Evolutionary conservation across 1,140 invertebrate species (phyloP), one percentile per base, ranked within the genome.

Genomic region (Pseudomyrmex sp.): DNA sequence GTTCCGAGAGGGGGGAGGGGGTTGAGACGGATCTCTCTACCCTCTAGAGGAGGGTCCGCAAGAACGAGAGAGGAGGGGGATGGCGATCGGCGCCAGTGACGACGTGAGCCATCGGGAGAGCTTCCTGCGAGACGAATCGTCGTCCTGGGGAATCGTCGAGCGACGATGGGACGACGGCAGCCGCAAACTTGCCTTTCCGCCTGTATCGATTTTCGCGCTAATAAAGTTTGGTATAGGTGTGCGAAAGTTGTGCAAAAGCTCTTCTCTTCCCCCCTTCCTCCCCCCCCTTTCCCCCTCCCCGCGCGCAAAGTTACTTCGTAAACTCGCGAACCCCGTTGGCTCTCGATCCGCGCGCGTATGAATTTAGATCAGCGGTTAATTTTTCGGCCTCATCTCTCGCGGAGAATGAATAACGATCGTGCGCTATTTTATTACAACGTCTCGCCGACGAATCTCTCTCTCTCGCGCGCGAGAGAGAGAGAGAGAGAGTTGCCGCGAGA

Each of bases 401-500:
- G 66, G 26, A 56, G 84, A 74, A 85, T 85, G 63, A 72, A 85
- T 72, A 85, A 85, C 72, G 83, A 75, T 73, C 58, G 50, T 23
- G 48, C 46, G 12, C 52, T 73, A 80, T 85, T 85, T 85, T 83
- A 85, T 85, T 76, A 85, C 73, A 59, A 50, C 82, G 82, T 50
- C 23, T 62, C 35, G 23, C 18, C 15, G 61, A 46, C 61, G 18
- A 54, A 86, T 68, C 58, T 84, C 54, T 4, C 56, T 84, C 54
- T 4, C 56, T 5, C 18, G 59, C 54, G 15, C 26, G 26, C 3
- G 26, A 4, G 26, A 26, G 26, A 26, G 26, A 26, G 26, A 26
- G 26, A 26, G 26, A 26, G 3, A 9, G 50, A 20, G 59, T 56
- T 75, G 35, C 35, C 85, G 75, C 83, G 73, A 84, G 73, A 84